A percentile compares a stretch with the other conserved stretches of the same genome.
Conservation (phyloP, 2,113 vertebrate species). For the Amphiprion percula region DNA sequence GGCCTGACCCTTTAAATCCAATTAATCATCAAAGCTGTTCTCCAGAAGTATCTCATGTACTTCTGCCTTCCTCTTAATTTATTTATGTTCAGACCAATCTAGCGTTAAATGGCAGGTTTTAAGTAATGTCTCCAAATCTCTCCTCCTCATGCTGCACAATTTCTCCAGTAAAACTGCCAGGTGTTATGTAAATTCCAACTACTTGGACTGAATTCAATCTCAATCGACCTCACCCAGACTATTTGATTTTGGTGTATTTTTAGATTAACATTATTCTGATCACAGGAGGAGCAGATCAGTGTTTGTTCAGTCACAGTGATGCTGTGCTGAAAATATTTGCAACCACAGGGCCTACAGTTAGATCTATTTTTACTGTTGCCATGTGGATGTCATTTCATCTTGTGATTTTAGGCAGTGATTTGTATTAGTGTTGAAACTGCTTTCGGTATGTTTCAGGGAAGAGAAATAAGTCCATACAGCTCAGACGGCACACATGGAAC, state of each 20-base stretch:
- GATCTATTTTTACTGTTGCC: conserved; percentile 71
- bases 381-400: conserved; percentile 53
- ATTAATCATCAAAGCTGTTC: conserved; percentile 14
- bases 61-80: background rate
- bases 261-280: conserved; percentile 42
- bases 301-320: conserved; percentile 51
- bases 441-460: conserved; percentile 11
- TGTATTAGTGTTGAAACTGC: conserved; percentile 13
- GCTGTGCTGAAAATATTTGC: conserved; percentile 54
- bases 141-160: background rate
- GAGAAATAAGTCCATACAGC: background rate
- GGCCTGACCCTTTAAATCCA: background rate
- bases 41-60: background rate
- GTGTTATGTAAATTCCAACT: conserved; percentile 32
- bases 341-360: conserved; percentile 31
- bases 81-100: conserved; percentile 10
- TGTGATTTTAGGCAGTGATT: conserved; percentile 35
- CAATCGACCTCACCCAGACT: conserved; percentile 43
- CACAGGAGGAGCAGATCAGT: conserved; percentile 41
- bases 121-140: conserved; percentile 1
- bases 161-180: conserved; percentile 10
- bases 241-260: conserved; percentile 70
- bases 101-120: background rate
- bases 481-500: background rate
- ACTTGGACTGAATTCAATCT: conserved; percentile 39